Percentiles rank a stretch among this genome's conserved stretches.
phyloP scores from a whole-genome alignment of 2,888 invertebrate genomes.

The Hydriomena furcata region DNA sequence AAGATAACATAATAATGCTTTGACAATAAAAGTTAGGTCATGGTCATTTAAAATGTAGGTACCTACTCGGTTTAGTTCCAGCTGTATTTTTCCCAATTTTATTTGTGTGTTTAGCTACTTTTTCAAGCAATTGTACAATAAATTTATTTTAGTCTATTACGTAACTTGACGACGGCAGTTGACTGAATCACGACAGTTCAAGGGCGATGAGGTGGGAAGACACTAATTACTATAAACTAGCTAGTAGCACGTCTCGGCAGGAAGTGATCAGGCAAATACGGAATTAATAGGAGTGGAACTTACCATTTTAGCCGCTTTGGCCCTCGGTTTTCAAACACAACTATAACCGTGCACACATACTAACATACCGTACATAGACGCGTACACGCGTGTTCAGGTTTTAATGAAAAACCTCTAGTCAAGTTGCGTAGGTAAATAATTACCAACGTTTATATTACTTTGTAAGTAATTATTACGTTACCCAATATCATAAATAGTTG shows the following conservation, averaged over 20 bases:
- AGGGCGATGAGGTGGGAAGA: slow-evolving; percentile 36
- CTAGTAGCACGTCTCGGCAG: slow-evolving; percentile 13
- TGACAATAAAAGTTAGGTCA: background rate
- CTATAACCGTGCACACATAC: too few species aligned
- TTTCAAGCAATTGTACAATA: slow-evolving; percentile 29
- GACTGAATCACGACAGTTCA: slow-evolving; percentile 35
- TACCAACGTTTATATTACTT: too few species aligned
- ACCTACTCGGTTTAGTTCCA: too few species aligned
- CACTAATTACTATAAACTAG: slow-evolving; percentile 22
- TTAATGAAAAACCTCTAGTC: background rate
- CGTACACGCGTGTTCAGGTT: background rate
- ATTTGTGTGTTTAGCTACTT: background rate
- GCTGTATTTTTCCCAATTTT: too few species aligned
- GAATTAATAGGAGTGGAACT: slow-evolving; percentile 8
- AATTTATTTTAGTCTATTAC: slow-evolving; percentile 66
- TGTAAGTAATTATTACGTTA: too few species aligned
- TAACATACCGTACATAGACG: too few species aligned
- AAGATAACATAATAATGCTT: too few species aligned
- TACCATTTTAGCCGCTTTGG: slow-evolving; percentile 1
- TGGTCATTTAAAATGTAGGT: background rate
- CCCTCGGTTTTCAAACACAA: too few species aligned
- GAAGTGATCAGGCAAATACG: slow-evolving; percentile 16
- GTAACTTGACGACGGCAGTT: slow-evolving; percentile 23
- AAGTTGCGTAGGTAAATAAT: background rate
- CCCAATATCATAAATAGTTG: background rate